Evolutionary conservation across 2,888 invertebrate genomes (phyloP).

Genomic region (Oxystoma pomonae): DNA sequence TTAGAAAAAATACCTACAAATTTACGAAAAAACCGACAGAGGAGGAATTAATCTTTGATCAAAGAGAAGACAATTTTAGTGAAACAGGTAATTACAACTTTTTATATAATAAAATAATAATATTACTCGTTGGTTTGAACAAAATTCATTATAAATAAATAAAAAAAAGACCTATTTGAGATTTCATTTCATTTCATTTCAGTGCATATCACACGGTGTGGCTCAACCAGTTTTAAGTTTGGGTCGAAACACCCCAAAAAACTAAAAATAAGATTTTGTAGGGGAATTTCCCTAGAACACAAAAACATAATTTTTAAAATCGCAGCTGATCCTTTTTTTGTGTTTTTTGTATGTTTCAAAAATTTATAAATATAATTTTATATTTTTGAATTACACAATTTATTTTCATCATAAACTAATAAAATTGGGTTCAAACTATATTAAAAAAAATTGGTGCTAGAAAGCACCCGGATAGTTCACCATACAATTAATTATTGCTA

Average conservation of each 20-base stretch:
- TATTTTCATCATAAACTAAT: too few species aligned
- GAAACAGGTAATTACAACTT: neutral
- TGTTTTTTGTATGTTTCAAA: neutral
- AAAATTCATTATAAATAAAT: too few species aligned
- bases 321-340: neutral
- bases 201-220: too few species aligned
- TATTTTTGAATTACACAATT: too few species aligned
- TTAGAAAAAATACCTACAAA: constrained; percentile 22
- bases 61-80: neutral
- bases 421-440: too few species aligned
- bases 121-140: too few species aligned
- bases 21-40: constrained; percentile 12
- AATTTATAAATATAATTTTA: neutral
- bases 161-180: too few species aligned
- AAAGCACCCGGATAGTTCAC: too few species aligned
- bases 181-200: too few species aligned
- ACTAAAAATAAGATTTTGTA: neutral
- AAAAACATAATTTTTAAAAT: neutral
- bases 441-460: too few species aligned
- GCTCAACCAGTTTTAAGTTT: neutral
- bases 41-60: constrained; percentile 7
- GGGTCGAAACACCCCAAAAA: neutral
- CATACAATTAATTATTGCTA: too few species aligned
- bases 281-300: neutral
- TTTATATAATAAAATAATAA: too few species aligned